phyloP scores from a whole-genome alignment of 2,888 invertebrate genomes.

The Acanthopleura granulata region DNA sequence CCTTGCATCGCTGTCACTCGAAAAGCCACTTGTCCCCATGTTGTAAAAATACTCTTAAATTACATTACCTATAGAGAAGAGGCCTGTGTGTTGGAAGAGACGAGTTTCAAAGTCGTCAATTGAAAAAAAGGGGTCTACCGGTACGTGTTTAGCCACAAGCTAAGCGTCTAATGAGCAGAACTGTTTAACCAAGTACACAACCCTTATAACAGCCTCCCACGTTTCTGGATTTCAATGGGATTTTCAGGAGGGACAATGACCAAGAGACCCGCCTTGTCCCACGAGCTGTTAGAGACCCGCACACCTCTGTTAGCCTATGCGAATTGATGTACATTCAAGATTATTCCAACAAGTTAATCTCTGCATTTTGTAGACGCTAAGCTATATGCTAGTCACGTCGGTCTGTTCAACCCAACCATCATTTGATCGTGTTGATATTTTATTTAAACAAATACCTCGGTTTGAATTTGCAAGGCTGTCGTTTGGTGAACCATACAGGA shows the following conservation, averaged over 20 bases:
- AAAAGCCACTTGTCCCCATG: slow-evolving; percentile 15
- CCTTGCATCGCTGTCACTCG: background rate
- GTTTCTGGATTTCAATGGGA: background rate
- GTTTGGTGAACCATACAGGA: background rate
- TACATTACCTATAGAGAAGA: background rate
- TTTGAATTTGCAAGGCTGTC: background rate
- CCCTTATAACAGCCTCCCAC: slow-evolving; percentile 1
- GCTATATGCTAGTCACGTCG: background rate
- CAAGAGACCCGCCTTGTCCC: background rate
- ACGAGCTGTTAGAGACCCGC: too few species aligned
- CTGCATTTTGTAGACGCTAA: too few species aligned
- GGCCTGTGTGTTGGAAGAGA: background rate
- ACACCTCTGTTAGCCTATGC: too few species aligned
- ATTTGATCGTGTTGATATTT: slow-evolving; percentile 5
- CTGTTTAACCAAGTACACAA: slow-evolving; percentile 3
- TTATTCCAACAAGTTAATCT: too few species aligned
- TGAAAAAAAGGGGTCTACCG: background rate
- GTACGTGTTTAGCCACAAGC: slow-evolving; percentile 13
- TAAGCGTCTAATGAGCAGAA: background rate
- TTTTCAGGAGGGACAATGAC: background rate
- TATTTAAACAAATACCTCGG: slow-evolving; percentile 3
- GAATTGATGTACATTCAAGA: too few species aligned
- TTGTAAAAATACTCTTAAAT: slow-evolving; percentile 13
- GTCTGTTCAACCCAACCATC: background rate
- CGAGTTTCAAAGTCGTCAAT: background rate